A percentile compares a stretch with the other conserved stretches of the same genome.
Conservation (phyloP, 1,140 invertebrate species). For the Aphis gossypii region DNA sequence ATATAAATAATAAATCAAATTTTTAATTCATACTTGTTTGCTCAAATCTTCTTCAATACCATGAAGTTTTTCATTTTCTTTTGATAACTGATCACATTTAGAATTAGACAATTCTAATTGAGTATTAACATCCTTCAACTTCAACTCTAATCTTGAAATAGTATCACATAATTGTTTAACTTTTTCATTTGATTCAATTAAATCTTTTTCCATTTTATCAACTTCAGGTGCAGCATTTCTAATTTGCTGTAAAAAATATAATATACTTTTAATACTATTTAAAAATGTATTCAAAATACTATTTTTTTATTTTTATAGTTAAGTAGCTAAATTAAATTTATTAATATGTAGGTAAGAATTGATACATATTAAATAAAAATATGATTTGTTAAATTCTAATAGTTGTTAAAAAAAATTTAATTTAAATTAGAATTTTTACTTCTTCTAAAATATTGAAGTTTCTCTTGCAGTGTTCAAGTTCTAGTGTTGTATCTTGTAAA, state of each 20-base stretch:
- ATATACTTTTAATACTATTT: neutral
- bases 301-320: too few relatives aligned
- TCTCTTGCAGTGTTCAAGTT: conserved; percentile 39
- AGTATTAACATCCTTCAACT: neutral
- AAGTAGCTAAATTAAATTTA: neutral
- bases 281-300: too few relatives aligned
- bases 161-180: conserved; percentile 31
- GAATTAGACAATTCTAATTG: neutral
- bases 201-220: conserved; percentile 38
- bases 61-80: conserved; percentile 39
- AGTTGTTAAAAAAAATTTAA: neutral
- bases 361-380: neutral
- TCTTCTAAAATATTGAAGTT: conserved; percentile 41
- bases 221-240: conserved; percentile 8
- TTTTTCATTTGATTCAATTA: conserved; percentile 38
- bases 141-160: conserved; percentile 18
- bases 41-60: neutral
- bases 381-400: neutral
- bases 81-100: conserved; percentile 28
- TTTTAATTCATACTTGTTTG: conserved; percentile 45
- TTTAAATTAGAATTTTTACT: neutral
- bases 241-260: neutral
- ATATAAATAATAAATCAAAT: neutral
- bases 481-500: neutral
- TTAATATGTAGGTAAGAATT: neutral